Percentiles rank a stretch among this genome's conserved stretches.
Evolutionary conservation across 2,888 invertebrate species (phyloP).

Genomic region (Drosophila mimetica): DNA sequence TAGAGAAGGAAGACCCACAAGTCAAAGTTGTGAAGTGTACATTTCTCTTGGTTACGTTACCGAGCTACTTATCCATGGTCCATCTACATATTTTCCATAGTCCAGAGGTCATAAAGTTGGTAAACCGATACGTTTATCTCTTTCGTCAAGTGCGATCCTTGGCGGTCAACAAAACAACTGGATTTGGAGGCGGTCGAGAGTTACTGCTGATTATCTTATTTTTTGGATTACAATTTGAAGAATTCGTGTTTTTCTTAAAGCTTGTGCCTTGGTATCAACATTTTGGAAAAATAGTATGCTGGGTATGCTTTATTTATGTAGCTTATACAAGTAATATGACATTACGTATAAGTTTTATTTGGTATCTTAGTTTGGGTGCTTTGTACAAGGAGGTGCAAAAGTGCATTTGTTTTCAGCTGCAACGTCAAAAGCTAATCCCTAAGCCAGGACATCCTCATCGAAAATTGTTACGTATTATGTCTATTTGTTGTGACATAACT

Average conservation of each 20-base stretch:
- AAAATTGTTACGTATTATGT: neutral
- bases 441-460: neutral
- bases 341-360: neutral
- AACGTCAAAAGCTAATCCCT: neutral
- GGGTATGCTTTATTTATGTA: neutral
- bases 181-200: neutral
- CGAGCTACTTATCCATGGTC: neutral
- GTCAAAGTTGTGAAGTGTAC: fast-evolving
- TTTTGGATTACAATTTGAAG: neutral
- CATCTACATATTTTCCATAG: neutral
- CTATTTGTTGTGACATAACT: neutral
- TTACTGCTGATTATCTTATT: neutral
- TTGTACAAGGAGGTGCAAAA: neutral
- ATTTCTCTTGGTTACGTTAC: neutral
- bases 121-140: neutral
- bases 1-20: too few species aligned
- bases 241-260: neutral
- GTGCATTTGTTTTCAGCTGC: neutral
- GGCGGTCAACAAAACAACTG: neutral
- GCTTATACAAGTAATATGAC: neutral
- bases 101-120: neutral
- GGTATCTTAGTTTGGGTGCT: neutral
- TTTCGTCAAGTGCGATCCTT: neutral
- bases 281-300: too few species aligned
- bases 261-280: neutral